Conservation (phyloP, 1,140 invertebrate species). For the Lineus longissimus region DNA sequence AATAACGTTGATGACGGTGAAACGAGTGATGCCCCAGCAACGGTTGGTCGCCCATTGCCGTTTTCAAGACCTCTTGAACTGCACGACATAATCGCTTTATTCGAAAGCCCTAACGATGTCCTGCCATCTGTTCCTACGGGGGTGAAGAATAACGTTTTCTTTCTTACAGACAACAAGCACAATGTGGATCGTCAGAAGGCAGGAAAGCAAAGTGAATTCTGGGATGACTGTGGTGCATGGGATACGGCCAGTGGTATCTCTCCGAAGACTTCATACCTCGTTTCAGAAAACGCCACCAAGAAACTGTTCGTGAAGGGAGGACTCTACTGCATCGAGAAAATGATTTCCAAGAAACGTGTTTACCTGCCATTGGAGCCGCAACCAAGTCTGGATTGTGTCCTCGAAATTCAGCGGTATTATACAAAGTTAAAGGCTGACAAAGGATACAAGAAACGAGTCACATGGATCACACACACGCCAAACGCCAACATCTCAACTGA, state of each 20-base stretch:
- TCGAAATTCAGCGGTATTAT: conserved; percentile 9
- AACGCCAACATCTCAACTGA: neutral
- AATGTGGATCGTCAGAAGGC: conserved; percentile 16
- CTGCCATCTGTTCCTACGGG: neutral
- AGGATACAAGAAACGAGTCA: conserved; percentile 5
- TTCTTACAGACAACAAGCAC: conserved; percentile 4
- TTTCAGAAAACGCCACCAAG: neutral
- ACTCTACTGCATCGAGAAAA: conserved; percentile 1
- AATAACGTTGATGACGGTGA: no score
- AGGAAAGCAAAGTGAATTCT: conserved; percentile 4
- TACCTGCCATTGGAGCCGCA: conserved; percentile 10
- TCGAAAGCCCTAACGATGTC: no score
- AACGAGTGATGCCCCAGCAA: no score
- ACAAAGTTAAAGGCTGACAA: conserved; percentile 1
- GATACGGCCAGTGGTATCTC: neutral
- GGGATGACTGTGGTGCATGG: conserved; percentile 17
- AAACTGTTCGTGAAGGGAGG: neutral
- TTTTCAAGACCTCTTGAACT: no score
- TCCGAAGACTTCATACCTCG: neutral
- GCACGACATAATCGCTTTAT: no score
- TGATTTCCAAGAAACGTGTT: neutral
- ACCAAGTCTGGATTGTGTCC: conserved; percentile 2
- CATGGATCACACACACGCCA: conserved; percentile 1
- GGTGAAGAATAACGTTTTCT: conserved; percentile 11
- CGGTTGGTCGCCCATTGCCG: no score